Base-by-base conservation (phyloP, 2,888 invertebrate genomes). In the Drosophila austrosaltans region DNA sequence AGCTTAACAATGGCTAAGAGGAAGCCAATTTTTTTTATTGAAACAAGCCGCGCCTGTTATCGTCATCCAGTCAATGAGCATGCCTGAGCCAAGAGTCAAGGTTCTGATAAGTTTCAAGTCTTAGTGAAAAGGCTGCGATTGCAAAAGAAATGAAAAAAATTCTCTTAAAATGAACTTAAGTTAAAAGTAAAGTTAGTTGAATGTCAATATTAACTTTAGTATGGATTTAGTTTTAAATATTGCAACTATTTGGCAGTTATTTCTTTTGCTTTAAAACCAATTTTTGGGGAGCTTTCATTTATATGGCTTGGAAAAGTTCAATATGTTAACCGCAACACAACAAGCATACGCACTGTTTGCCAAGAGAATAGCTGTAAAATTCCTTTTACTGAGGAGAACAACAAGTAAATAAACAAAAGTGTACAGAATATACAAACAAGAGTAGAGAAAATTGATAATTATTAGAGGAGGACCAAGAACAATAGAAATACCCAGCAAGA, bases 391-490 rank as follows among this genome's bases (percentile, higher is more conserved):
- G 66, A 88, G 85, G 66, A 88, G 85, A 81, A 77, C 56, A 56
- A 87, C 89, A 84, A 88, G 87, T 88, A 89, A 76, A 84, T 83
- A 88, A 88, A 89, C 89, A 82, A 82, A 75, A 69, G 67, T 64
- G 61, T 66, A 62, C 68, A 59, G 78, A 78, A 81, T 72, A 78
- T 67, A 60, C 40, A 65, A 16, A 30, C 30, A 22, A 66, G 44
- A 74, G 48, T 56, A 72, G 20, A 72, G 48, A 60, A 74, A 66
- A 76, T 72, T 77, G 72, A 76, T 77, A 76, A 77, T 72, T 77
- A 77, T 76, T 76, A 66, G 58, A 72, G 54, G 63, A 40, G 44
- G 42, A 44, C n/a, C 3, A 40, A 58, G 32, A 56, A 28, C 30
- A 60, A 54, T 60, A 66, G 75, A 65, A 65, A 56, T 53, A 8